A percentile compares a stretch with the other conserved stretches of the same genome.
These are phyloP conservation scores for Babylonia areolata DNA, from an alignment of 1,140 invertebrate species.

Conservation along the genomic window DNA sequence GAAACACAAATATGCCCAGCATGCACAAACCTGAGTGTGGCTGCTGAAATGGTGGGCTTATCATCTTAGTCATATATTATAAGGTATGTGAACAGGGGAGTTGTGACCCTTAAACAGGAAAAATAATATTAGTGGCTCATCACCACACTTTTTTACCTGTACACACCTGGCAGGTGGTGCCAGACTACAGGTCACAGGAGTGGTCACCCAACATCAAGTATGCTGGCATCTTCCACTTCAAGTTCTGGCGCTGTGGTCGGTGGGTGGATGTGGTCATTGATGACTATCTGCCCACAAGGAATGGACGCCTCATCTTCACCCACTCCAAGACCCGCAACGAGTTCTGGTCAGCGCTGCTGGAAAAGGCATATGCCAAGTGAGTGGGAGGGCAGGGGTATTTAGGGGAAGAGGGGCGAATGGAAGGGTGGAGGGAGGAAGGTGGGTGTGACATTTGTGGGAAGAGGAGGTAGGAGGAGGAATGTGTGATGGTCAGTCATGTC, in stretches of 20 bases:
- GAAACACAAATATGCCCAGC: too few species aligned
- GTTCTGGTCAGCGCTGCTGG: conserved; percentile 97
- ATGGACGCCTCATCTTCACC: conserved; percentile 66
- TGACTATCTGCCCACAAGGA: conserved; percentile 81
- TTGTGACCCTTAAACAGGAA: too few species aligned
- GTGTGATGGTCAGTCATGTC: too few species aligned
- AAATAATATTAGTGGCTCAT: too few species aligned
- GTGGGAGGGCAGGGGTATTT: background rate
- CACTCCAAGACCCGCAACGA: conserved; percentile 77
- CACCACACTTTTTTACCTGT: conserved; percentile 10
- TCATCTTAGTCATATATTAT: too few species aligned
- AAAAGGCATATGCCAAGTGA: conserved; percentile 86
- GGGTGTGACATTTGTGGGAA: too few species aligned
- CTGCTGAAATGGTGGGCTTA: too few species aligned
- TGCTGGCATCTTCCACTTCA: conserved; percentile 80
- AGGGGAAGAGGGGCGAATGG: too few species aligned
- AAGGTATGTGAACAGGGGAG: too few species aligned
- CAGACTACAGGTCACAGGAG: conserved; percentile 72
- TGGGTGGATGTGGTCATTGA: conserved; percentile 87
- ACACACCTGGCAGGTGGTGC: conserved; percentile 65
- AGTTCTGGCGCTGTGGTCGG: conserved; percentile 86
- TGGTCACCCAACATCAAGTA: conserved; percentile 68
- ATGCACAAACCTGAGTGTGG: too few species aligned
- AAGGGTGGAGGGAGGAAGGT: too few species aligned
- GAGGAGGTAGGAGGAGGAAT: too few species aligned